Conservation (phyloP, 2,888 invertebrate species). For the Iselma pallidipennis region DNA sequence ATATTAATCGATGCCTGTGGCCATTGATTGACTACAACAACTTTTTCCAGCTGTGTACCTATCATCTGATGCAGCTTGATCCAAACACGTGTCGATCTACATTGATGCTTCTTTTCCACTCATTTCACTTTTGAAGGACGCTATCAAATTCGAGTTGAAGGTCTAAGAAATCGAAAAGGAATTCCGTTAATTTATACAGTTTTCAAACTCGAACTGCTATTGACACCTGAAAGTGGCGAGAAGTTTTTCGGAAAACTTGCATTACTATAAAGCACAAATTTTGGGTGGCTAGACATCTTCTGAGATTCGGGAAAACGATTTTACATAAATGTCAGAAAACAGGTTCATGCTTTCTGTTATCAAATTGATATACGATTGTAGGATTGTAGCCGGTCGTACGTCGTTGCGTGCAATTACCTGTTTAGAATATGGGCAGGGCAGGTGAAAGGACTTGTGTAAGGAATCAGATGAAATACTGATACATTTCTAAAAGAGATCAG, state of each 20-base stretch:
- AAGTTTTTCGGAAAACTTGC: neutral
- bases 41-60: conserved; percentile 2
- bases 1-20: conserved; percentile 4
- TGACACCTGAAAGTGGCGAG: no score
- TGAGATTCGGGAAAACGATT: conserved; percentile 15
- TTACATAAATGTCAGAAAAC: conserved; percentile 31
- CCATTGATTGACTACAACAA: neutral
- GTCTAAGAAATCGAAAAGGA: conserved; percentile 25
- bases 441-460: conserved; percentile 50
- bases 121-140: conserved; percentile 32
- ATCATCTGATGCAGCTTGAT: neutral
- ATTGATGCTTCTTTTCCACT: conserved; percentile 12
- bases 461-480: conserved; percentile 51
- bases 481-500: conserved; percentile 53
- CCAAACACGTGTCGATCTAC: conserved; percentile 7
- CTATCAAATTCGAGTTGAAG: conserved; percentile 25
- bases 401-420: conserved; percentile 35
- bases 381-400: conserved; percentile 21
- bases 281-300: neutral
- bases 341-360: conserved; percentile 26
- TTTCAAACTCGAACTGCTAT: neutral
- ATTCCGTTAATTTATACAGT: conserved; percentile 1
- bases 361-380: conserved; percentile 28
- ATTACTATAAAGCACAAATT: neutral
- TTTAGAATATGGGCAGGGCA: conserved; percentile 44